Percentiles rank a stretch among this genome's conserved stretches.
Evolutionary conservation across 2,113 vertebrate genomes (phyloP).

Genomic region (Numida meleagris): DNA sequence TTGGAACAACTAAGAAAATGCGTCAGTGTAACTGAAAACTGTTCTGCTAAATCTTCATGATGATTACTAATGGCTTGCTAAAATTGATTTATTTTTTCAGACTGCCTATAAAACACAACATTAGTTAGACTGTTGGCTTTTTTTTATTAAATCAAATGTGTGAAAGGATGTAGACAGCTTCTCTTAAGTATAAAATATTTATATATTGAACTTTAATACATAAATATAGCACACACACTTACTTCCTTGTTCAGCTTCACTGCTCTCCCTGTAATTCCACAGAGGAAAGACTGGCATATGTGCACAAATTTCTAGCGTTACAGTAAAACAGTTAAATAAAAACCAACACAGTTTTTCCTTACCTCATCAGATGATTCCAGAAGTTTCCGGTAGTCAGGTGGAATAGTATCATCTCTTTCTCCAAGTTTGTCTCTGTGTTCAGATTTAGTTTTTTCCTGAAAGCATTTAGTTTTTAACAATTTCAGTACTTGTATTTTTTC

Average conservation of each 20-base stretch:
- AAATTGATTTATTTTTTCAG: background rate
- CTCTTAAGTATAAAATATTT: background rate
- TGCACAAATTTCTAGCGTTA: background rate
- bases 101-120: background rate
- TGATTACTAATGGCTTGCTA: background rate
- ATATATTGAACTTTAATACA: background rate
- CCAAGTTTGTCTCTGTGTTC: conserved; percentile 79
- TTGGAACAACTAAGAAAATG: background rate
- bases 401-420: conserved; percentile 80
- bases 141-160: background rate
- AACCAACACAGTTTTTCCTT: background rate
- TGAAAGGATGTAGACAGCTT: background rate
- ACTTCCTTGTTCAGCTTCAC: background rate
- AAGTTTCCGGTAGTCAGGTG: conserved; percentile 75
- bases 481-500: background rate
- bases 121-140: background rate
- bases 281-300: background rate
- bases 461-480: background rate
- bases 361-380: conserved; percentile 75
- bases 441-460: conserved; percentile 76
- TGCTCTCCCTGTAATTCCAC: background rate
- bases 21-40: background rate
- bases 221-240: background rate
- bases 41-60: fast-evolving
- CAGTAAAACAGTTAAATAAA: background rate